Evolutionary conservation across 2,797 vertebrate genomes (phyloP), one percentile per base, ranked within the genome.

Genomic region (Epinephelus malabaricus): DNA sequence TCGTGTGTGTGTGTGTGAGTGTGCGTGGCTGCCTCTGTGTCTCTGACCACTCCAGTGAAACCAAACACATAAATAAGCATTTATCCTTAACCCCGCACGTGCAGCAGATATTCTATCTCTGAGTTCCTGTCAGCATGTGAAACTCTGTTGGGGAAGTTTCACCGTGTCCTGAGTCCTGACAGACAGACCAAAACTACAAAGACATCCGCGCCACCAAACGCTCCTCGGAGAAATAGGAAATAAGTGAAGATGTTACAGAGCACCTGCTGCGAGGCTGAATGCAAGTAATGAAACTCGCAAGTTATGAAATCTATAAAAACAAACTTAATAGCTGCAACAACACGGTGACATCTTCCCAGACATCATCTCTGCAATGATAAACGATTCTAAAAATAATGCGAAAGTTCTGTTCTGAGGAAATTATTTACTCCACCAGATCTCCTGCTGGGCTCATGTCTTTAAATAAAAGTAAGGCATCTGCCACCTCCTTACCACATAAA

Each of bases 291-390:
- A 88, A 85, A 77, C 77, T 14, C 2, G 18, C 46, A 49, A 53
- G 61, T 78, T 78, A 60, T 73, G 40, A 80, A 78, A 82, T 78
- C 27, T 47, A 75, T 77, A 79, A 78, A 76, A 78, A 46, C 19
- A 63, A 38, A 50, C 30, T 67, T 76, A 76, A 74, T 59, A 78
- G 61, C 74, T 82, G 49, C 56, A 78, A 82, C 30, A 79, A 71
- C 4, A 67, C 23, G 6, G 6, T 50, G 54, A 64, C 46, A 62
- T 49, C 50, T 56, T 30, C 27, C 27, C 27, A 30, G 27, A 30
- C 25, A 49, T 62, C 49, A 77, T 83, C 23, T 68, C 40, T 19
- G 11, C 19, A 51, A 47, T 76, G 60, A 85, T 61, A 55, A 66
- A 78, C 56, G 34, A 69, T 46, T 14, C 40, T 49, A 64, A 82